These are phyloP conservation scores for Erannis defoliaria DNA, from an alignment of 2,888 invertebrate species.

Conservation along the genomic window DNA sequence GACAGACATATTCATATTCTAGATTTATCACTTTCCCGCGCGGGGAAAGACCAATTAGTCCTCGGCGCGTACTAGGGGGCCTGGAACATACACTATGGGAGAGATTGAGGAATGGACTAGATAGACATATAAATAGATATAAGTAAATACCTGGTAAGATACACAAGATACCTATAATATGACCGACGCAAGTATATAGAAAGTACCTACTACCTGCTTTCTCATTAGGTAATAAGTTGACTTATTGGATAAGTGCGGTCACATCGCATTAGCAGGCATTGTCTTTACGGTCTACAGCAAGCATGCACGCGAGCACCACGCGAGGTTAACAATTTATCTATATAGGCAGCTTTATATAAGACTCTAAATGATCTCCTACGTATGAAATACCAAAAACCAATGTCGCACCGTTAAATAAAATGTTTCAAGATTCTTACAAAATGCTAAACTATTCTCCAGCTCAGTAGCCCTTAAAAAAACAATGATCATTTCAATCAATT, in stretches of 20 bases:
- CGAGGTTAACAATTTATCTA: not conserved
- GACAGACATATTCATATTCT: too few species aligned
- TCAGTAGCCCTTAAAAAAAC: not conserved
- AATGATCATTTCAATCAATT: conserved; percentile 21
- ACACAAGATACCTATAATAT: not conserved
- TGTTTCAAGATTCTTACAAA: not conserved
- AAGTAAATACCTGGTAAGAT: too few species aligned
- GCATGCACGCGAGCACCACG: not conserved
- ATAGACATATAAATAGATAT: too few species aligned
- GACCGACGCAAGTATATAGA: not conserved
- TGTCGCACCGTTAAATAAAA: not conserved
- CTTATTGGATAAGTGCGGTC: not conserved
- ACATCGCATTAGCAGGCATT: not conserved
- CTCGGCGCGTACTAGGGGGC: too few species aligned
- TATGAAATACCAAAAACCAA: too few species aligned
- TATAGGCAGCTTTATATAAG: too few species aligned
- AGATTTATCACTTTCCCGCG: too few species aligned
- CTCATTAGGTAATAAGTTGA: conserved; percentile 8
- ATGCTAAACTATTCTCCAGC: not conserved
- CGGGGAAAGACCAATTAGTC: too few species aligned
- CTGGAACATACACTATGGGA: too few species aligned
- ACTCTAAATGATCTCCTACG: too few species aligned
- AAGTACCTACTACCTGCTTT: conserved; percentile 2
- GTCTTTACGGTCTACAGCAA: not conserved
- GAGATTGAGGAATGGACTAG: not conserved